phyloP scores from a whole-genome alignment of 30 jellyfish, hydroid and myxozoan genomes.

The Nemopilema nomurai region DNA sequence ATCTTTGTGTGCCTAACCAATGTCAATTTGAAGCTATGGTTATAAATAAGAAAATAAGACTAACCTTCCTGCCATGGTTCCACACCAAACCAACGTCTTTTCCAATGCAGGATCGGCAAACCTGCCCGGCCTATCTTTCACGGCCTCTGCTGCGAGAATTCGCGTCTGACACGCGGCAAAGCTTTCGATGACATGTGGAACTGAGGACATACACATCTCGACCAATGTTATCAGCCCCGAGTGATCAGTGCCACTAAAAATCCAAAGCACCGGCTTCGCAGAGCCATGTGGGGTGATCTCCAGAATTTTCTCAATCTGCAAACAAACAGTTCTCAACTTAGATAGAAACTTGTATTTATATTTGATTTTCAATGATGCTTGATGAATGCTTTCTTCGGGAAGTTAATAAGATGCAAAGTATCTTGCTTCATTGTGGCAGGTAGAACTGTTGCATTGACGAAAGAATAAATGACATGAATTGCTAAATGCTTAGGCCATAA shows the following conservation, averaged over 20 bases:
- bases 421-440: no score
- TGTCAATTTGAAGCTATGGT: no score
- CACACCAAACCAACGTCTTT: slow-evolving; percentile 75
- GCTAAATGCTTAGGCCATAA: no score
- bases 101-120: slow-evolving; percentile 49
- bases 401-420: no score
- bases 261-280: slow-evolving; percentile 80
- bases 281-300: slow-evolving; percentile 72
- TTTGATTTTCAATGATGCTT: no score
- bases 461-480: no score
- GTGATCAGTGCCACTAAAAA: slow-evolving; percentile 93
- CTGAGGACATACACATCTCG: slow-evolving; percentile 86
- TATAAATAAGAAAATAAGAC: neutral
- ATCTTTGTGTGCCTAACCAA: no score
- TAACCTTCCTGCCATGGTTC: slow-evolving; percentile 97
- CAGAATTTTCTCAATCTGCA: slow-evolving; percentile 78
- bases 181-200: slow-evolving; percentile 81
- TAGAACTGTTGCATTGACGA: no score
- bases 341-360: no score
- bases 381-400: no score
- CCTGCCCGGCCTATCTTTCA: slow-evolving; percentile 30
- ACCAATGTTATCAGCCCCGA: slow-evolving; percentile 83
- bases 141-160: slow-evolving; percentile 91
- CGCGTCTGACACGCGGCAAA: slow-evolving; percentile 85
- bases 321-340: neutral